Evolutionary conservation across 2,797 vertebrate genomes (phyloP).

Genomic region (Morus bassanus): DNA sequence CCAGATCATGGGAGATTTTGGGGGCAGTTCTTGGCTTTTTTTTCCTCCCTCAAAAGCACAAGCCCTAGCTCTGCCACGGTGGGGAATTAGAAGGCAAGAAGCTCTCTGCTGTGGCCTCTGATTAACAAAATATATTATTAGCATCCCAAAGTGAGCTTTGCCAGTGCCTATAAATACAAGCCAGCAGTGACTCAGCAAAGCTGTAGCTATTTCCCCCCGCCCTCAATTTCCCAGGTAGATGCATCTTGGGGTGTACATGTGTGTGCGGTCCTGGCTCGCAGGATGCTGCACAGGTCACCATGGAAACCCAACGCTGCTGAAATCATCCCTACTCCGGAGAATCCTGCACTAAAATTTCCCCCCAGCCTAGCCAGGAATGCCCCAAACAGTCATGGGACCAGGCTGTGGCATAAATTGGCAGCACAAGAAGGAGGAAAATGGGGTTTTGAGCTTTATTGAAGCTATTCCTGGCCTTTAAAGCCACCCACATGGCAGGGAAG

Average conservation of each 20-base stretch:
- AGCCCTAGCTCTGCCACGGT: background rate
- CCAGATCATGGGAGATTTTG: rapidly evolving
- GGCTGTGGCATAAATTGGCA: background rate
- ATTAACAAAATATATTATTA: constrained; percentile 66
- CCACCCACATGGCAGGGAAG: background rate
- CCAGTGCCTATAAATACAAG: constrained; percentile 63
- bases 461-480: background rate
- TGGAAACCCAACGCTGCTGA: constrained; percentile 65
- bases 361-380: background rate
- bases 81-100: constrained; percentile 34
- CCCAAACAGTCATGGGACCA: background rate
- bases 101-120: constrained; percentile 39
- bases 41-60: background rate
- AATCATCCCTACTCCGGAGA: background rate
- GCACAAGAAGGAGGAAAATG: background rate
- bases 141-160: constrained; percentile 53
- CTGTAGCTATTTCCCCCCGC: constrained; percentile 21
- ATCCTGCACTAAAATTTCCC: background rate
- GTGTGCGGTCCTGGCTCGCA: constrained; percentile 41
- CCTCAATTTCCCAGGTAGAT: constrained; percentile 40
- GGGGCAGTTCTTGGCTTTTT: too few species aligned
- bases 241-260: background rate
- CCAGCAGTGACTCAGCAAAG: constrained; percentile 72
- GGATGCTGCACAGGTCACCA: constrained; percentile 56
- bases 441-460: background rate